Conservation (phyloP, 2,888 invertebrate species). For the Acanthosoma haemorrhoidale region DNA sequence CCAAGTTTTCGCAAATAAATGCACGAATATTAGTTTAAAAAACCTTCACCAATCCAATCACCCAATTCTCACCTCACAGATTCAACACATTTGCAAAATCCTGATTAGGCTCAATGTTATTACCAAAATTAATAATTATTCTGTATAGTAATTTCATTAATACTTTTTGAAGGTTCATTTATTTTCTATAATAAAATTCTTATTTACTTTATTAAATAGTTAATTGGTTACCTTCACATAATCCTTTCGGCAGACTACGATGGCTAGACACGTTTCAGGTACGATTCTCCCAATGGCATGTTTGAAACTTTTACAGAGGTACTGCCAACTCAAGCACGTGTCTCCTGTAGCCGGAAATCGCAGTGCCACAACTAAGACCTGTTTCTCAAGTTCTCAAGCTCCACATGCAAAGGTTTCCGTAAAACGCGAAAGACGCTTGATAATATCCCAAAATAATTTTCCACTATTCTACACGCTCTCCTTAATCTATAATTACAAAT, state of each 20-base stretch:
- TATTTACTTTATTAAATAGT: background rate
- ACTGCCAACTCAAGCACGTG: too few relatives aligned
- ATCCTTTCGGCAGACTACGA: background rate
- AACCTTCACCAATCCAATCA: background rate
- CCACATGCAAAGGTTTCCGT: background rate
- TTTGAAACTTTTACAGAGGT: too few relatives aligned
- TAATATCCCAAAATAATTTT: too few relatives aligned
- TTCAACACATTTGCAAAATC: background rate
- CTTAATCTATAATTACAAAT: background rate
- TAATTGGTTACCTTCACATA: too few relatives aligned
- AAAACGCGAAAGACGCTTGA: background rate
- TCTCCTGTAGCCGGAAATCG: too few relatives aligned
- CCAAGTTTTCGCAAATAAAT: too few relatives aligned
- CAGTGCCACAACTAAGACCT: background rate
- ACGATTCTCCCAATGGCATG: background rate
- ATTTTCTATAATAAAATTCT: too few relatives aligned
- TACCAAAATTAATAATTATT: too few relatives aligned
- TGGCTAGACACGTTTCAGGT: background rate
- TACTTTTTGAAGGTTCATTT: too few relatives aligned
- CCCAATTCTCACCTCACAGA: too few relatives aligned
- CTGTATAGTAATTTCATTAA: too few relatives aligned
- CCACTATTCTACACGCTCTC: background rate
- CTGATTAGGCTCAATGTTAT: background rate
- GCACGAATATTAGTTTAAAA: background rate
- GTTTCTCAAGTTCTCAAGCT: background rate